A percentile compares a stretch with the other conserved stretches of the same genome.
Evolutionary conservation across 2,797 vertebrate species (phyloP).

Genomic region (Vespertilio murinus): DNA sequence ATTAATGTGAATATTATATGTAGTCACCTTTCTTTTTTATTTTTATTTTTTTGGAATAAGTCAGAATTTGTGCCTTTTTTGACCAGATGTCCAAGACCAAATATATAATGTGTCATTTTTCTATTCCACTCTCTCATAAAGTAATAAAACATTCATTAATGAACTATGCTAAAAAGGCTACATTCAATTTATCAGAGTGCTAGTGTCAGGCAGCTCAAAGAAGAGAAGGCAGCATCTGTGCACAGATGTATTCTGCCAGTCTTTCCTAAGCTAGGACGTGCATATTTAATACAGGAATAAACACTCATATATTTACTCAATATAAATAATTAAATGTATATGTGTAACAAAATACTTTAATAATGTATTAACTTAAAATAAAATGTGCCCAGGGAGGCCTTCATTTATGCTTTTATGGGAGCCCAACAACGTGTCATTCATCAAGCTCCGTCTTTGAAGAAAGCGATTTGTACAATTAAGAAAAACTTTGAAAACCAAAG

Average conservation of each 20-base stretch:
- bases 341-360: slow-evolving; percentile 11
- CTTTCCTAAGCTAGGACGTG: background rate
- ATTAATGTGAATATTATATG: slow-evolving; percentile 54
- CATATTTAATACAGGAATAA: background rate
- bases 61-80: slow-evolving; percentile 78
- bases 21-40: slow-evolving; percentile 66
- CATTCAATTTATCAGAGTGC: slow-evolving; percentile 77
- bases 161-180: slow-evolving; percentile 77
- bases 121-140: slow-evolving; percentile 72
- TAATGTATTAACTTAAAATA: slow-evolving; percentile 16
- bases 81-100: slow-evolving; percentile 75
- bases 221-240: slow-evolving; percentile 66
- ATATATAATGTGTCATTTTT: slow-evolving; percentile 48
- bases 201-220: slow-evolving; percentile 76
- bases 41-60: slow-evolving; percentile 70
- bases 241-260: slow-evolving; percentile 60
- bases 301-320: background rate
- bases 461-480: slow-evolving; percentile 54
- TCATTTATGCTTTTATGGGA: background rate
- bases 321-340: slow-evolving; percentile 21
- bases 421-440: background rate
- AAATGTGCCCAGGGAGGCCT: slow-evolving; percentile 35
- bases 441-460: background rate
- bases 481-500: slow-evolving; percentile 9
- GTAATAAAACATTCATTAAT: slow-evolving; percentile 86